Base-by-base conservation (phyloP, 1,140 invertebrate species). In the Cyclina sinensis region DNA sequence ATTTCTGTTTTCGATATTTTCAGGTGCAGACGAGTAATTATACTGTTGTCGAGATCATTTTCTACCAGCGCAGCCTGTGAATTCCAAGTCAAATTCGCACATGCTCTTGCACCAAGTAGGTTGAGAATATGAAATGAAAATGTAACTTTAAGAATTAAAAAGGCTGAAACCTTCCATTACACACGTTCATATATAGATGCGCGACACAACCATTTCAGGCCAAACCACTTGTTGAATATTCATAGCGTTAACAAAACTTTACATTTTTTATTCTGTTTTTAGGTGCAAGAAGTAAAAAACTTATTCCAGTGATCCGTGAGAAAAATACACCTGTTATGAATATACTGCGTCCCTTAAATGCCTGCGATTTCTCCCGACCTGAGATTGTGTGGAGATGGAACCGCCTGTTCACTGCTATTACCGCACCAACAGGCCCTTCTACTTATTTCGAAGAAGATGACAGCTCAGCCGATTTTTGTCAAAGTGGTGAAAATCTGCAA, bases 61-160 rank as follows among this genome's bases (percentile, higher is more conserved):
- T 81, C 94, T 24, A 78, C 92, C 39, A 95, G 94, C 81, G 84
- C 90, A 12, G 93, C 94, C n/a, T 96, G 95, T 92, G 93, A 95
- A 74, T 96, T 95, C 85, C 95, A 95, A 88, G 92, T 93, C 16
- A 93, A 93, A 27, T 96, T 95, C 93, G 95, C 95, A 18, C 93
- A 93, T 73, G 89, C 93, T 24, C 68, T 95, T 12, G 91, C 93
- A 24, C 94, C 94, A 88, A 93, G 94, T 95, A 91, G 1, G 3
- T 24, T 27, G 24, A 65, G 43, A 43, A 43, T 43, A 7, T 43
- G 43, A 43, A 7, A 43, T 43, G 14, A 14, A 43, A 43, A 43
- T 43, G 43, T 43, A 43, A 14, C 43, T 14, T n/a, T n/a, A n/a
- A n/a, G n/a, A n/a, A n/a, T n/a, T n/a, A n/a, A n/a, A n/a, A n/a